phyloP scores from a whole-genome alignment of 1,140 invertebrate genomes.

The Anagrus nilaparvatae region DNA sequence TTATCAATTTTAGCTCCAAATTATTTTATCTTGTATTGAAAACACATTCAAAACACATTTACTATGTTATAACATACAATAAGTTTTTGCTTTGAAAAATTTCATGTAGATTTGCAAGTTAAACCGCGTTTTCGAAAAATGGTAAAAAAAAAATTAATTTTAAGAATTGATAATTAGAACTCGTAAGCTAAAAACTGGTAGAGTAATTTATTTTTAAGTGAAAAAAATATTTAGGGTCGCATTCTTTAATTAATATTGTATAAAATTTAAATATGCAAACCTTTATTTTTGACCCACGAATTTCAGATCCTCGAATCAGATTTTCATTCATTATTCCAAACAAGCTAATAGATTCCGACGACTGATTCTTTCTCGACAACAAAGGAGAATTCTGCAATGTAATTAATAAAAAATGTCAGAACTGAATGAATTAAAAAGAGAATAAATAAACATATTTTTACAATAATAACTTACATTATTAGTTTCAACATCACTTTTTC shows the following conservation, averaged over 20 bases:
- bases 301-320: constrained; percentile 32
- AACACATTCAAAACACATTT: no score
- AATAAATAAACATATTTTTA: constrained; percentile 31
- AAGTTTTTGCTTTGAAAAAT: no score
- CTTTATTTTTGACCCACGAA: constrained; percentile 36
- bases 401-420: no score
- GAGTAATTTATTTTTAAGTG: no score
- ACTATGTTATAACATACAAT: no score
- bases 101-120: no score
- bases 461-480: constrained; percentile 22
- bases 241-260: not conserved
- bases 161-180: no score
- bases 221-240: not conserved
- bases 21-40: no score
- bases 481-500: constrained; percentile 42
- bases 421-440: not conserved
- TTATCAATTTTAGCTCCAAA: no score
- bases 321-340: constrained; percentile 32
- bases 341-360: constrained; percentile 23
- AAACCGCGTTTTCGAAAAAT: no score
- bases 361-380: constrained; percentile 27
- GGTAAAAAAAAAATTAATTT: no score
- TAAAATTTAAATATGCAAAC: constrained; percentile 16
- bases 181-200: no score
- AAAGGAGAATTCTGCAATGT: constrained; percentile 34